A percentile compares a stretch with the other conserved stretches of the same genome.
Evolutionary conservation across 2,113 vertebrate genomes (phyloP).

Genomic region (Dasypus novemcinctus): DNA sequence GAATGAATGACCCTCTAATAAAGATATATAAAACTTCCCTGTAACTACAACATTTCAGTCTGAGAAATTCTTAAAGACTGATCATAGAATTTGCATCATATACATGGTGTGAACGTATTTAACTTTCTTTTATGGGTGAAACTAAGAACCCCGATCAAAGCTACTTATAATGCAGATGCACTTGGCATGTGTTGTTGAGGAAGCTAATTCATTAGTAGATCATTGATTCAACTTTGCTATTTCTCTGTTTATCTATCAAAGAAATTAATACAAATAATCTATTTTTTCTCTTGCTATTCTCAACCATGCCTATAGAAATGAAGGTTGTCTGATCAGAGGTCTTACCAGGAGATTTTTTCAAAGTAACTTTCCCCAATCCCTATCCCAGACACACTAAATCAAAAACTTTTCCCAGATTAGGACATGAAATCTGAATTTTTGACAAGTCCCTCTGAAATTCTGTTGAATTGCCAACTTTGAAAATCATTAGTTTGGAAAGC

Average conservation of each 20-base stretch:
- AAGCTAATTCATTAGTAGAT: not conserved
- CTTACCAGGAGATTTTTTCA: not conserved
- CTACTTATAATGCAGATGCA: not conserved
- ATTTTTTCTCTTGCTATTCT: not conserved
- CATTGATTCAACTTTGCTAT: not conserved
- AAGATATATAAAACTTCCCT: not conserved
- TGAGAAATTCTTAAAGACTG: not conserved
- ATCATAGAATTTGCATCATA: not conserved
- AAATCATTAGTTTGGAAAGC: not conserved
- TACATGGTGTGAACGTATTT: not conserved
- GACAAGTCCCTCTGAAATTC: not conserved
- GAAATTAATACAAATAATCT: not conserved
- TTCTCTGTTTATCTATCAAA: conserved; percentile 5
- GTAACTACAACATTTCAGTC: not conserved
- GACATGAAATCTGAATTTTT: not conserved
- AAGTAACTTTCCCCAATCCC: not conserved
- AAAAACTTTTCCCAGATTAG: not conserved
- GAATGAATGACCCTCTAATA: not conserved
- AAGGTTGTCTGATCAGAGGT: not conserved
- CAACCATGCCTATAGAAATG: not conserved
- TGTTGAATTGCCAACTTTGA: not conserved
- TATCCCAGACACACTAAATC: not conserved
- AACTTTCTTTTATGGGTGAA: not conserved
- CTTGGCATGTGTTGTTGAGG: not conserved
- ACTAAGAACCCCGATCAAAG: not conserved